Base-by-base conservation (phyloP, 2,888 invertebrate species). In the Sialis fuliginosa region DNA sequence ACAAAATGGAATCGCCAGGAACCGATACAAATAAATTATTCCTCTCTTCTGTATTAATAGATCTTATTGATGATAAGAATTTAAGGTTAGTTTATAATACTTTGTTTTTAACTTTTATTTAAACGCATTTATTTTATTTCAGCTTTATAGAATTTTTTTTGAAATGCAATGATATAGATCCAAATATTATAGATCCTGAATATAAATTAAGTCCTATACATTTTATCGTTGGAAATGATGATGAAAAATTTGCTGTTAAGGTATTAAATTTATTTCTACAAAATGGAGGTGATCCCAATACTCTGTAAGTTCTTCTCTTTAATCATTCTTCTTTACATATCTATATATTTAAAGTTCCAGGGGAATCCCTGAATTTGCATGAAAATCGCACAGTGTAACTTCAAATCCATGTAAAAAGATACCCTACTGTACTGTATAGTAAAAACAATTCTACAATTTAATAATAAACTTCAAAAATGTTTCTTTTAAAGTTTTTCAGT, bases 191-290 rank as follows among this genome's bases (percentile, higher is more conserved):
- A 45, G 69, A 87, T 58, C 78, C 78, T 33, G 74, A 74, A 42
- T 74, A 78, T 56, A 83, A 83, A 52, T 75, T 86, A 43, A 74
- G 83, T 0, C 75, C 87, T 0, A 70, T 89, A 54, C 89, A 89
- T 58, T 71, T 85, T 54, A 79, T 79, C 1, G 77, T 83, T 40
- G 87, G 87, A 2, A 76, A 80, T 60, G 75, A 79, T 44, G 77
- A 77, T 9, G 62, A 72, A 46, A 65, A 70, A 13, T 74, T 81
- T 56, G 77, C 81, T 0, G 67, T 67, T 54, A 66, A 77, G 57
- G 75, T 79, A 44, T 75, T 79, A 0, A 70, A 73, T 57, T 58
- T 81, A n/a, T 74, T 87, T 52, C 61, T 88, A 22, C 71, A 74
- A 53, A 65, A 77, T 63, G 79, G 75, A 51, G 85, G 77, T 42